Evolutionary conservation across 2,113 vertebrate genomes (phyloP).

Genomic region (Rhabdomys dilectus): DNA sequence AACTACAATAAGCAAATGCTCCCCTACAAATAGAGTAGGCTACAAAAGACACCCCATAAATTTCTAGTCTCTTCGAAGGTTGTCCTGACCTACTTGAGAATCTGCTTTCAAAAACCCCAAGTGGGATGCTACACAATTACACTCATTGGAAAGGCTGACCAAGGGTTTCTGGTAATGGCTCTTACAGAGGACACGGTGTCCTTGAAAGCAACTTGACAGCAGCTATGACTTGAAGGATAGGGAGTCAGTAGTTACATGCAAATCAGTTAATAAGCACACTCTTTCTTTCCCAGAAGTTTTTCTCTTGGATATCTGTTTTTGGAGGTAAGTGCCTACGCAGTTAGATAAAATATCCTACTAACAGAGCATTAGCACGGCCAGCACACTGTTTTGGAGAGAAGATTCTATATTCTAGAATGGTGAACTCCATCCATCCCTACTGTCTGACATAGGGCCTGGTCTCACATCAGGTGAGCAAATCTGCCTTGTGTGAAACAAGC

Average conservation of each 20-base stretch:
- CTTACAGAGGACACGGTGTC: background rate
- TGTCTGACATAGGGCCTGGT: background rate
- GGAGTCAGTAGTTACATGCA: background rate
- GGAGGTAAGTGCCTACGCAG: background rate
- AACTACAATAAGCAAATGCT: background rate
- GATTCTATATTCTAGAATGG: background rate
- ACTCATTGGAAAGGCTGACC: background rate
- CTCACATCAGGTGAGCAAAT: background rate
- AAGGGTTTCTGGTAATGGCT: background rate
- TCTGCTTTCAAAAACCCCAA: background rate
- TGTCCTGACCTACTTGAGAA: background rate
- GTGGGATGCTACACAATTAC: background rate
- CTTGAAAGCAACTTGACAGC: background rate
- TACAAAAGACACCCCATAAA: background rate
- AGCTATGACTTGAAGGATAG: background rate
- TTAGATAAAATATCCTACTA: background rate
- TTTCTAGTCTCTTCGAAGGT: background rate
- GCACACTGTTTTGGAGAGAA: conserved; percentile 30
- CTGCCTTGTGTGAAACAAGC: background rate
- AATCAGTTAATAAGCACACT: background rate
- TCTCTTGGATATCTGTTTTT: background rate
- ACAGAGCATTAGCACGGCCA: background rate
- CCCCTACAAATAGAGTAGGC: background rate
- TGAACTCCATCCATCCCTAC: background rate
- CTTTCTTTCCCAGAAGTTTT: conserved; percentile 22